Evolutionary conservation across 2,797 vertebrate genomes (phyloP).

Genomic region (Sebastes nivosus): DNA sequence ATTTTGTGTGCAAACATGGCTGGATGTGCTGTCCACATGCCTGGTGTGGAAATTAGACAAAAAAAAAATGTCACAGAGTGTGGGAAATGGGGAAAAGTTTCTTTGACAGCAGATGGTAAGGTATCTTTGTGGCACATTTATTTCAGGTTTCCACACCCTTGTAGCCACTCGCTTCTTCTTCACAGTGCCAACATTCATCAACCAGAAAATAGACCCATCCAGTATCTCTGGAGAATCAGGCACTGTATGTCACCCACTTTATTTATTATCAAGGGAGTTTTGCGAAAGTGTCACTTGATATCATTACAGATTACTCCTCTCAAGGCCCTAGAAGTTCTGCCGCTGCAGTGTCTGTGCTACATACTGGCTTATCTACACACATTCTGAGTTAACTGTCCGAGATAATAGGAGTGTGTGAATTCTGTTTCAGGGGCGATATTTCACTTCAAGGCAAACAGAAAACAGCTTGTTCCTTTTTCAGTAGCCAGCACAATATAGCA

Average conservation of each 20-base stretch:
- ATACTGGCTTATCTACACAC: conserved; percentile 31
- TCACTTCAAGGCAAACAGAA: conserved; percentile 57
- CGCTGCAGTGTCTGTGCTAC: not conserved
- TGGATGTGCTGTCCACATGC: not conserved
- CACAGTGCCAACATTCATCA: conserved; percentile 29
- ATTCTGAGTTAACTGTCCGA: conserved; percentile 31
- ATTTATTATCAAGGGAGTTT: conserved; percentile 42
- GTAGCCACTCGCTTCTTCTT: conserved; percentile 12
- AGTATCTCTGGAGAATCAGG: conserved; percentile 21
- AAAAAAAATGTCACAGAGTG: not conserved
- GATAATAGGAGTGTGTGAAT: conserved; percentile 37
- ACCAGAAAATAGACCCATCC: conserved; percentile 38
- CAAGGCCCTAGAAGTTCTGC: conserved; percentile 7
- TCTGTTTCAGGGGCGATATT: conserved; percentile 36
- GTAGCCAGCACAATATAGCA: conserved; percentile 40
- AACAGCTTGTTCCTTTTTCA: conserved; percentile 56
- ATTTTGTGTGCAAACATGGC: not conserved
- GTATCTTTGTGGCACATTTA: conserved; percentile 1
- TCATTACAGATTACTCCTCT: conserved; percentile 35
- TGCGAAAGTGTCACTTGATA: conserved; percentile 24
- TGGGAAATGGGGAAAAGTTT: not conserved
- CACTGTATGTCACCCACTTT: conserved; percentile 21
- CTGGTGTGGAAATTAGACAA: not conserved
- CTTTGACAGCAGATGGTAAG: not conserved
- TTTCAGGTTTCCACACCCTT: conserved; percentile 1